Conservation (phyloP, 2,113 vertebrate genomes). For the Furnarius figulus region DNA sequence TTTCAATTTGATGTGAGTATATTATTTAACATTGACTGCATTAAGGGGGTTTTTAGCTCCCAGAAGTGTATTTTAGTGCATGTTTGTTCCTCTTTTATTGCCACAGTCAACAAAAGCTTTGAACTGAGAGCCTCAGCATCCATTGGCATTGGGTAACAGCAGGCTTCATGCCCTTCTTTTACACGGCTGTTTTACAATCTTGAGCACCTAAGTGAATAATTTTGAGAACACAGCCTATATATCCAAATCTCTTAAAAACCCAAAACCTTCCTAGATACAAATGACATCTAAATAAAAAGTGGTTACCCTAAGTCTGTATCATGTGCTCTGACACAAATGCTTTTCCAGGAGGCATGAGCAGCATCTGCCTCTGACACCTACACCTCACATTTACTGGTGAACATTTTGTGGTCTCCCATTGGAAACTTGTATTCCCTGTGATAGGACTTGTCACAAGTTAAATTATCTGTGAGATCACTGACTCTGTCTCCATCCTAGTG, state of each 20-base stretch:
- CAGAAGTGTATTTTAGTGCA: background rate
- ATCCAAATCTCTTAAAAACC: background rate
- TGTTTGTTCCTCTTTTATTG: conserved; percentile 25
- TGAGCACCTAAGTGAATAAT: background rate
- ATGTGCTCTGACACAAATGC: background rate
- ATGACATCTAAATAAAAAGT: background rate
- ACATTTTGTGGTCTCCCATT: background rate
- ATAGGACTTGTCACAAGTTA: background rate
- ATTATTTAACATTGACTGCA: background rate
- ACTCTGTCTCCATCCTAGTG: background rate
- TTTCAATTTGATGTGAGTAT: background rate
- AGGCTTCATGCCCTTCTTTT: background rate
- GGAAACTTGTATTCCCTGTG: background rate
- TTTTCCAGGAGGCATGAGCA: background rate
- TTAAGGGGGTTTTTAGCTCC: background rate
- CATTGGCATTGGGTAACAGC: background rate
- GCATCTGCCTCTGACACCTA: background rate
- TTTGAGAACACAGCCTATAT: background rate
- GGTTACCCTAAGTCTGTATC: background rate
- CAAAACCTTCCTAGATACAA: background rate
- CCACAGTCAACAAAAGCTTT: background rate
- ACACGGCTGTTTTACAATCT: background rate
- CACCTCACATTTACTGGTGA: background rate
- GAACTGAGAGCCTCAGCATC: background rate
- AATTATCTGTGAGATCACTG: conserved; percentile 9